Conservation (phyloP, 1,140 invertebrate species). For the Drosophila serrata region DNA sequence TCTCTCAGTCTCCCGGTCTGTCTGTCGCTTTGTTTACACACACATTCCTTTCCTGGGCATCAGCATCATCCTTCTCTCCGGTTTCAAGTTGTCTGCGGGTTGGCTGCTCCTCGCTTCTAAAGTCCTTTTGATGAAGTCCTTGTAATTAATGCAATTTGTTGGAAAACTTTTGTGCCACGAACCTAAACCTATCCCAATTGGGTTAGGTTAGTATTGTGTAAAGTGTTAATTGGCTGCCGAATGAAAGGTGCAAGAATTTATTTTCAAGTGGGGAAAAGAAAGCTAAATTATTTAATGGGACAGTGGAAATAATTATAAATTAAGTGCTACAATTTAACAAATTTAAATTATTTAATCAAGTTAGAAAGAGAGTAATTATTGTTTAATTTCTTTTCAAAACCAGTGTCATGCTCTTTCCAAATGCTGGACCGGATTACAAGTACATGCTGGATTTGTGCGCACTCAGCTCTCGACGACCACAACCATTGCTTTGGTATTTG, state of each 20-base stretch:
- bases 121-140: conserved; percentile 71
- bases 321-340: neutral
- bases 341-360: neutral
- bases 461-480: conserved; percentile 95
- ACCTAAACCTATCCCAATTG: conserved; percentile 23
- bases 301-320: neutral
- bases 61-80: conserved; percentile 26
- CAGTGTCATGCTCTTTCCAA: conserved; percentile 91
- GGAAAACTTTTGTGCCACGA: conserved; percentile 29
- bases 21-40: conserved; percentile 63
- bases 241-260: conserved; percentile 12
- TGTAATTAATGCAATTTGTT: conserved; percentile 81
- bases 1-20: neutral
- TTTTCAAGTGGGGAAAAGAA: neutral
- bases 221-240: conserved; percentile 20
- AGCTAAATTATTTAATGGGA: neutral
- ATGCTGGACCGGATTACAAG: conserved; percentile 95
- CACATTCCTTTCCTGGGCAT: conserved; percentile 52
- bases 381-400: neutral
- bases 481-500: conserved; percentile 93
- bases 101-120: conserved; percentile 38
- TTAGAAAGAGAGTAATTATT: neutral
- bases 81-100: conserved; percentile 47
- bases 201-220: conserved; percentile 11
- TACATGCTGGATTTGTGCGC: conserved; percentile 93